Conservation (phyloP, 2,888 invertebrate genomes). For the Zhuqinia jingwanae region DNA sequence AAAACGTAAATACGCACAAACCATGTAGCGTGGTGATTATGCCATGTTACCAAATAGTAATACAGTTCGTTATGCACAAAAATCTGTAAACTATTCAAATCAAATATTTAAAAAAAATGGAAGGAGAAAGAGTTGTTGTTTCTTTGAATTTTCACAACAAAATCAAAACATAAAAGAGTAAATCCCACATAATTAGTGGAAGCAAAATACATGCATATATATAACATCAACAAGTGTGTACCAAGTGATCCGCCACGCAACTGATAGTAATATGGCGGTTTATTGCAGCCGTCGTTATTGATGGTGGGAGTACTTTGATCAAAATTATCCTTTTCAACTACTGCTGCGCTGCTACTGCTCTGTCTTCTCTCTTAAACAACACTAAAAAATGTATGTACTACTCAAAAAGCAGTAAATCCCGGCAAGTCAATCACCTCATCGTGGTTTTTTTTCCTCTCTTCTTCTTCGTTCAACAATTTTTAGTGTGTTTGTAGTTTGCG, state of each 20-base stretch:
- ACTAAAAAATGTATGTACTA: not conserved
- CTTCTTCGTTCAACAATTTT: too few relatives aligned
- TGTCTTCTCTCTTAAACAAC: not conserved
- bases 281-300: not conserved
- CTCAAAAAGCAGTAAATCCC: constrained; percentile 16
- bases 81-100: too few relatives aligned
- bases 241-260: too few relatives aligned
- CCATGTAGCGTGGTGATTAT: too few relatives aligned
- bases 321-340: too few relatives aligned
- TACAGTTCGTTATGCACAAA: too few relatives aligned
- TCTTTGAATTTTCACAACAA: too few relatives aligned
- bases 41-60: not conserved
- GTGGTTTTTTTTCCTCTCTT: too few relatives aligned
- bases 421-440: constrained; percentile 50
- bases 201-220: not conserved
- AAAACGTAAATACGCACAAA: not conserved
- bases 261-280: not conserved
- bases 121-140: constrained; percentile 5
- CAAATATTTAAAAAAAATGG: too few relatives aligned
- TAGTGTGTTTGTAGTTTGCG: not conserved
- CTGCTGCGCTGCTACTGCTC: too few relatives aligned
- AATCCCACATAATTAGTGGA: not conserved
- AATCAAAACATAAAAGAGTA: not conserved
- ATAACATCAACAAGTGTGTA: too few relatives aligned
- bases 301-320: not conserved